Conservation (phyloP, 2,797 vertebrate species). For the Gouania willdenowi region DNA sequence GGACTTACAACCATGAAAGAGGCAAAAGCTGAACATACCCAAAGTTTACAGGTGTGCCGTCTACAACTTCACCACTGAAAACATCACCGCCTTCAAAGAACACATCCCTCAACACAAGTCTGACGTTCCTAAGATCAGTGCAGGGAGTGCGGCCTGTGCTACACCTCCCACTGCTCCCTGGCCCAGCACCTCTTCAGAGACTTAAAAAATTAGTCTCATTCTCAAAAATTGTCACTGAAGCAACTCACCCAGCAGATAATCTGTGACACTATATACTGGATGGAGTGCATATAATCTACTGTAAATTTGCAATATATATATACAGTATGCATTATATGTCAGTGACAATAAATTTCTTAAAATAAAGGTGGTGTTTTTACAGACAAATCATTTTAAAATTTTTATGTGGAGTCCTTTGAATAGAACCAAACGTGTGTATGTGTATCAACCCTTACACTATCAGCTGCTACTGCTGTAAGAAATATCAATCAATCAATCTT, state of each 20-base stretch:
- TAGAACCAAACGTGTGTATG: slow-evolving; percentile 32
- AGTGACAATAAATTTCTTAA: slow-evolving; percentile 86
- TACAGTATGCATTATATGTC: slow-evolving; percentile 71
- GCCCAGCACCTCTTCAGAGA: slow-evolving; percentile 97
- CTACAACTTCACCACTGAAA: slow-evolving; percentile 90
- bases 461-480: slow-evolving; percentile 43
- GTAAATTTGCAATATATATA: slow-evolving; percentile 54
- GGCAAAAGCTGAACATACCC: slow-evolving; percentile 94
- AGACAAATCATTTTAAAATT: slow-evolving; percentile 59
- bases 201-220: slow-evolving; percentile 78
- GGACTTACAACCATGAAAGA: slow-evolving; percentile 86
- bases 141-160: slow-evolving; percentile 93
- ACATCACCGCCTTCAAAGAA: slow-evolving; percentile 86
- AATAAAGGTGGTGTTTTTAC: slow-evolving; percentile 81
- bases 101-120: slow-evolving; percentile 95
- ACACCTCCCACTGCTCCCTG: slow-evolving; percentile 92
- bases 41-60: slow-evolving; percentile 96
- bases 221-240: slow-evolving; percentile 20
- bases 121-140: slow-evolving; percentile 91
- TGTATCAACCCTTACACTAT: slow-evolving; percentile 37
- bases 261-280: neutral
- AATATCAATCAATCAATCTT: no score
- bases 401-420: slow-evolving; percentile 41
- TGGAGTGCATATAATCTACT: slow-evolving; percentile 20
- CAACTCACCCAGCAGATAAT: neutral